phyloP scores from a whole-genome alignment of 2,888 invertebrate genomes.

The Hermaeophaga mercurialis region DNA sequence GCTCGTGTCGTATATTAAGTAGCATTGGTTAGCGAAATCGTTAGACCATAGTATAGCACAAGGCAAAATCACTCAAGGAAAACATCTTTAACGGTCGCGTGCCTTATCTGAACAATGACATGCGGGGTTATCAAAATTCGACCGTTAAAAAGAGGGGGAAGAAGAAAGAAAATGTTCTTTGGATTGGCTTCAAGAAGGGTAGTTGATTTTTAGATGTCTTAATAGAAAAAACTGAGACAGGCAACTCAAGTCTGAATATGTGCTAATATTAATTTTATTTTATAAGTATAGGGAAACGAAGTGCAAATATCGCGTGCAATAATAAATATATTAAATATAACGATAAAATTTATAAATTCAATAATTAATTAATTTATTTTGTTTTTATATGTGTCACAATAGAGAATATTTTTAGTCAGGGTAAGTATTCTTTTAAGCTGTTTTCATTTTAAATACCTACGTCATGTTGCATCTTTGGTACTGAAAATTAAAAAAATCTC shows the following conservation, averaged over 20 bases:
- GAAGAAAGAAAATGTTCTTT: conserved; percentile 27
- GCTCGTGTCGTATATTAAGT: conserved; percentile 19
- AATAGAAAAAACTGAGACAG: conserved; percentile 23
- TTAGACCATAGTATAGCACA: conserved; percentile 51
- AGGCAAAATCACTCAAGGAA: conserved; percentile 53
- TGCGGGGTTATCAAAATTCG: conserved; percentile 41
- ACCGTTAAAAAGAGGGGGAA: conserved; percentile 50
- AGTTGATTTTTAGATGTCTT: conserved; percentile 29
- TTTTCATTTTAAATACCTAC: no score
- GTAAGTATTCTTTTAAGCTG: no score
- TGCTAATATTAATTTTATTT: conserved; percentile 29
- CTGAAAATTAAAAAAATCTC: no score
- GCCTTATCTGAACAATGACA: conserved; percentile 46
- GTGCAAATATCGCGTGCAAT: conserved; percentile 26
- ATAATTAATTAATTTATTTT: no score
- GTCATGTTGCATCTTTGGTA: no score
- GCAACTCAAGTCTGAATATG: conserved; percentile 23
- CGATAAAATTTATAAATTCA: no score
- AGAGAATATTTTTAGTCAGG: no score
- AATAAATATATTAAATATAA: not conserved
- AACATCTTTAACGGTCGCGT: conserved; percentile 56
- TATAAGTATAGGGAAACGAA: conserved; percentile 27
- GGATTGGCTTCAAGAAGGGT: conserved; percentile 5
- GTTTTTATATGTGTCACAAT: no score
- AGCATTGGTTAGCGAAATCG: conserved; percentile 37